A percentile compares a stretch with the other conserved stretches of the same genome.
These are phyloP conservation scores for Rhodinocichla rosea DNA, from an alignment of 2,113 vertebrate species.

Conservation along the genomic window DNA sequence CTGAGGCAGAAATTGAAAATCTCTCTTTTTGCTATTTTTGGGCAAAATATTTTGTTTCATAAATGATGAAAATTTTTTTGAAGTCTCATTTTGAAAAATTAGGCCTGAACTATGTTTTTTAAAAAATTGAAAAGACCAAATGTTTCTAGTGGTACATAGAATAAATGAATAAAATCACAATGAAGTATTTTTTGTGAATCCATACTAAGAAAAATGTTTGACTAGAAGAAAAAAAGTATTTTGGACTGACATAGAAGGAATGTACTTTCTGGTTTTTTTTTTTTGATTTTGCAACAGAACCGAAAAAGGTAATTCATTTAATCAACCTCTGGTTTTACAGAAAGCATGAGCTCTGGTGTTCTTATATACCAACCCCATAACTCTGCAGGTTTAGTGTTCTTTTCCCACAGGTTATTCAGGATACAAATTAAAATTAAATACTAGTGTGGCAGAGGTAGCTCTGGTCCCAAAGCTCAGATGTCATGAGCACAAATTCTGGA, in stretches of 20 bases:
- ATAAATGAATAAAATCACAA: not conserved
- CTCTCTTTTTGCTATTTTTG: not conserved
- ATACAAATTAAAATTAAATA: not conserved
- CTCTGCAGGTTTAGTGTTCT: not conserved
- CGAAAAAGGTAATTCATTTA: not conserved
- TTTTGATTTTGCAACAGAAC: not conserved
- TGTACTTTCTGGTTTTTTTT: not conserved
- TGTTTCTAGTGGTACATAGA: not conserved
- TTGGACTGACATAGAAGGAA: not conserved
- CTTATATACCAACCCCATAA: not conserved
- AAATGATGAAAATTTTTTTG: not conserved
- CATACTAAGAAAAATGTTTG: not conserved
- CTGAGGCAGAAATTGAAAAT: not conserved
- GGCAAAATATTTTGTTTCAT: not conserved
- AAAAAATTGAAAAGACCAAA: not conserved
- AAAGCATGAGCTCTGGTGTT: not conserved
- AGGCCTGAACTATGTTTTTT: not conserved
- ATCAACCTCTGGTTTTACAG: not conserved
- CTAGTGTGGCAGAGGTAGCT: not conserved
- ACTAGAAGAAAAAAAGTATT: not conserved
- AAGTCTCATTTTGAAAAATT: not conserved
- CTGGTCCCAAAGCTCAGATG: not conserved
- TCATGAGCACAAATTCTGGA: not conserved
- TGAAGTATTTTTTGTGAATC: not conserved
- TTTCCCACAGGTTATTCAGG: not conserved